Evolutionary conservation across 2,888 invertebrate species (phyloP), one percentile per base, ranked within the genome.

Genomic region (Dorcus parallelipipedus): DNA sequence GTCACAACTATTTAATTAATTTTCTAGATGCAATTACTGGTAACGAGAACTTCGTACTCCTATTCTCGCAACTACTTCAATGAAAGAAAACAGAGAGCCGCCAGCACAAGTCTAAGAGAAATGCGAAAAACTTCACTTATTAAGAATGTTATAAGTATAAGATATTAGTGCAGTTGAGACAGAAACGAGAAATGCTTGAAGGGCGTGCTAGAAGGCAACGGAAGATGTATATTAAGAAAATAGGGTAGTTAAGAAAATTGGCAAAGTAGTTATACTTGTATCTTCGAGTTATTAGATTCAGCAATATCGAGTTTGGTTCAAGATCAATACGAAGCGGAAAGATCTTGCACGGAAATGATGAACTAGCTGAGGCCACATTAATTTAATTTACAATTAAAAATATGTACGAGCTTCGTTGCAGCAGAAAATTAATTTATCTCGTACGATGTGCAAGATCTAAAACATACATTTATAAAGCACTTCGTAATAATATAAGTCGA

Each of bases 91-190:
- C 67, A 63, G 64, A 62, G 61, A 64, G 66, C 65, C 62, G 64
- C 54, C 50, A 26, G 50, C 58, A 42, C 33, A 48, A 63, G 64
- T 65, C 64, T 64, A 68, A 69, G 71, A 73, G 71, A 74, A 73
- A 74, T 73, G 73, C 67, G 74, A 70, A 73, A 76, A 76, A 76
- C 69, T 76, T 76, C 71, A 72, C 73, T 74, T 76, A 76, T 76
- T 76, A 76, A 71, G 75, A 71, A 74, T 69, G 72, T 71, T 73
- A 72, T 70, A 71, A 72, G 70, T 71, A 70, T 64, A 65, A 69
- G 72, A 71, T 72, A 75, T 74, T 73, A 74, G 71, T 66, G 64
- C 66, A 63, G 68, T 63, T 61, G 63, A 57, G 65, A 67, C 39
- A 61, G 63, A 64, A 70, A 67, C 51, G 57, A 60, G 54, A 62